Evolutionary conservation across 2,888 invertebrate genomes (phyloP).

Genomic region (Drosophila testacea): DNA sequence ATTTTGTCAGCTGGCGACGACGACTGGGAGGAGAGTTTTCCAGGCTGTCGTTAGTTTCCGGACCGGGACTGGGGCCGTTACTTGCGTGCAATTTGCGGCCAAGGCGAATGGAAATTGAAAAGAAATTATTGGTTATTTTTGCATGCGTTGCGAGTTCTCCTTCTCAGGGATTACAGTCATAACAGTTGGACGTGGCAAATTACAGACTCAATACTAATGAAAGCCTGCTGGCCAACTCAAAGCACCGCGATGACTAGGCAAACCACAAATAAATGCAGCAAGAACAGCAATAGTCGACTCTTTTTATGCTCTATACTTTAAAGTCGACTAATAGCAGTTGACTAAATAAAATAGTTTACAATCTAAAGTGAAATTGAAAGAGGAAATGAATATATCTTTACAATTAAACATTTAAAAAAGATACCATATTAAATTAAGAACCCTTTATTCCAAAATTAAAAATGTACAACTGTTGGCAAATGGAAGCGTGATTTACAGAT

Average conservation of each 20-base stretch:
- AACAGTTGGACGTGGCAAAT: slow-evolving; percentile 57
- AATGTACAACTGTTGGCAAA: too few relatives aligned
- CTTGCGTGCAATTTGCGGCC: slow-evolving; percentile 72
- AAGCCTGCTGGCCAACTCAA: slow-evolving; percentile 26
- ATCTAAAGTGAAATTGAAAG: too few relatives aligned
- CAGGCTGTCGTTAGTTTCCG: slow-evolving; percentile 48
- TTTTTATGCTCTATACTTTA: not conserved
- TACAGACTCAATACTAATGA: slow-evolving; percentile 49
- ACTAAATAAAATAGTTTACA: too few relatives aligned
- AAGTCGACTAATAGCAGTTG: too few relatives aligned
- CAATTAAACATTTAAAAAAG: too few relatives aligned
- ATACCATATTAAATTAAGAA: too few relatives aligned
- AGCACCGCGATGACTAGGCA: slow-evolving; percentile 35
- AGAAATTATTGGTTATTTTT: slow-evolving; percentile 75
- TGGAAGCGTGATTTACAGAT: too few relatives aligned
- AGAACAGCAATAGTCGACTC: not conserved
- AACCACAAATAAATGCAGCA: slow-evolving; percentile 16
- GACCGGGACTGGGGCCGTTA: slow-evolving; percentile 24
- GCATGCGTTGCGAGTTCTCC: slow-evolving; percentile 70
- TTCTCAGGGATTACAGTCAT: slow-evolving; percentile 59
- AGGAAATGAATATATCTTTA: too few relatives aligned
- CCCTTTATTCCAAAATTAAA: too few relatives aligned
- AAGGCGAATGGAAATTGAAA: slow-evolving; percentile 67
- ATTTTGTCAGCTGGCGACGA: slow-evolving; percentile 78
- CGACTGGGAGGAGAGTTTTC: slow-evolving; percentile 35